Evolutionary conservation across 1,140 invertebrate species (phyloP).

Genomic region (Trissolcus basalis): DNA sequence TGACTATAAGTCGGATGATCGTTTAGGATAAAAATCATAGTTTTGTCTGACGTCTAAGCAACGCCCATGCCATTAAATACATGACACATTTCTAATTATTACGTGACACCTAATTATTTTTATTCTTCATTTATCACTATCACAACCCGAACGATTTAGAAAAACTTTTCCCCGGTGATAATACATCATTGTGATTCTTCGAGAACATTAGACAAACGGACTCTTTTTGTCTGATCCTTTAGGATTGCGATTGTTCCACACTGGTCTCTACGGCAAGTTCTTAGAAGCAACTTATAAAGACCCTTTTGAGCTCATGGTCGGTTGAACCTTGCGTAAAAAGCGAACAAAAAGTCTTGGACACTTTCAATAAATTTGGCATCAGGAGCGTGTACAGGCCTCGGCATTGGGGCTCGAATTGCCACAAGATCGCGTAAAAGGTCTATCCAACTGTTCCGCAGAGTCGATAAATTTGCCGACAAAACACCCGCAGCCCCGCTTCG

Average conservation of each 20-base stretch:
- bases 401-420: not conserved
- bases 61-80: too few relatives aligned
- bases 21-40: too few relatives aligned
- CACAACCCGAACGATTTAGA: too few relatives aligned
- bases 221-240: not conserved
- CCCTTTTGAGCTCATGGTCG: not conserved
- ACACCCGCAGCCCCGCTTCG: conserved; percentile 8
- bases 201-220: not conserved
- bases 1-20: too few relatives aligned
- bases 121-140: too few relatives aligned
- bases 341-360: not conserved
- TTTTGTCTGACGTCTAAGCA: too few relatives aligned
- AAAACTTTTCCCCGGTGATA: too few relatives aligned
- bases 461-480: conserved; percentile 28
- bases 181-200: not conserved
- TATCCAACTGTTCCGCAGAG: conserved; percentile 11
- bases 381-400: conserved; percentile 8
- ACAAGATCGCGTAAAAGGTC: conserved; percentile 6
- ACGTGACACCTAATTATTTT: too few relatives aligned
- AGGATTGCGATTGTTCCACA: not conserved
- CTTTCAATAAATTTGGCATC: conserved; percentile 41
- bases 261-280: not conserved
- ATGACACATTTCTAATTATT: too few relatives aligned
- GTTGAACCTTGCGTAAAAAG: not conserved
- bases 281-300: not conserved